Base-by-base conservation (phyloP, 2,797 vertebrate species). In the Chiloscyllium punctatum region DNA sequence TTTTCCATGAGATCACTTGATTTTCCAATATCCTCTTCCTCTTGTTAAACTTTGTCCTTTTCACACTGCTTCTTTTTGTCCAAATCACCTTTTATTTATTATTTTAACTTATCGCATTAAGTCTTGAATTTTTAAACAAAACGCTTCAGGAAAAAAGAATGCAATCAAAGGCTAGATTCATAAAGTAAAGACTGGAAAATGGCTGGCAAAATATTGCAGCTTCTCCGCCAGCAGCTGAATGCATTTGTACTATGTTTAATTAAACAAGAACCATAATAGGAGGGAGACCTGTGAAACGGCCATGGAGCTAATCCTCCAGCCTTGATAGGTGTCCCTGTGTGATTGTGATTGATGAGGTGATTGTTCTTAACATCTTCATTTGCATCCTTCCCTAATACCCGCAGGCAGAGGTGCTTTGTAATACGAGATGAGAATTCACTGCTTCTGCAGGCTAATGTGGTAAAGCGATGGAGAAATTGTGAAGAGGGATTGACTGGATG, bases 291-390 rank as follows among this genome's bases (percentile, higher is more conserved):
- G 97, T 96, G 96, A 71, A 94, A 94, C 96, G 97, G 96, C 97
- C 96, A 96, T 96, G 95, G 96, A 96, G 96, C 97, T 97, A 97
- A 98, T 98, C 97, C 97, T 97, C 97, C 96, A 96, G 96, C 97
- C 96, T 96, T 96, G 96, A 97, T 97, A 96, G 2, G 87, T 96
- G 97, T 97, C 97, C 98, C 97, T 72, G 95, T 96, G 96, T 96
- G 97, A 97, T 96, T 96, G 97, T 97, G 98, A 98, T 97, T 97
- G 98, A 98, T 98, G 98, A 98, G 97, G 96, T 97, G 97, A 97
- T 97, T 97, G 97, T 96, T 97, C 96, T 97, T 96, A 97, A 97
- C 97, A 97, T 96, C 97, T 98, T 98, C 97, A 98, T 98, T 98
- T 97, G 97, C 97, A 97, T 97, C 33, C 0, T 96, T 95, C 79